Evolutionary conservation across 2,113 vertebrate species (phyloP), one percentile per base, ranked within the genome.

Genomic region (Coracopsis vasa): DNA sequence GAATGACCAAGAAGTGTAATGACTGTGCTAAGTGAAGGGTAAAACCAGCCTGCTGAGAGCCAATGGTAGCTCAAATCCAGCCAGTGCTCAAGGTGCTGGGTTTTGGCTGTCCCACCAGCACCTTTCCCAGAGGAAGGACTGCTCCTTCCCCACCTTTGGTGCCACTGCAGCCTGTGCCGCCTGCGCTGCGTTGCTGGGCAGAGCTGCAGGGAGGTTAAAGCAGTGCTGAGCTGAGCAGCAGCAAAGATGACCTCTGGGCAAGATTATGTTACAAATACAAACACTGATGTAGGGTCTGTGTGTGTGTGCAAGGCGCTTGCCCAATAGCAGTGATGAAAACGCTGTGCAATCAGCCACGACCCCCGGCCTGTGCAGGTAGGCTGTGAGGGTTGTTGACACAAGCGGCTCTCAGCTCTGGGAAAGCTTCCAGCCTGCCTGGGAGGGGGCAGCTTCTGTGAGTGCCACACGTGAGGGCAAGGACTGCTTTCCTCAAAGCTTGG

Each of bases 351-450:
- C 41, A 24, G 62, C n/a, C 39, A 21, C 1, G 0, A 25, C 16
- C 31, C 78, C 16, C 0, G 1, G 16, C 13, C 47, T 0, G 1
- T 5, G 21, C 10, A 4, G 56, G 44, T 5, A 5, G 54, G 33
- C 18, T 6, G 0, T 2, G 5, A 35, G 9, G 8, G 1, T 18
- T 56, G 33, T 53, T 64, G 66, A 14, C 28, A 29, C 3, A 11
- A 39, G 27, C 13, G 42, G 51, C 54, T 28, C 37, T 45, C 28
- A 10, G 61, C 82, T 56, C 58, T 5, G 10, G 44, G 33, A 60
- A 44, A 37, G n/a, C n/a, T 81, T 70, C 33, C 62, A 64, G 70
- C 70, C 39, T 82, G 53, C 39, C 47, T 10, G 2, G 15, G 35
- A 19, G 13, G 35, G 24, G 7, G 1, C 66, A 51, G 31, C 44